A percentile compares a stretch with the other conserved stretches of the same genome.
phyloP scores from a whole-genome alignment of 2,888 invertebrate genomes.

The Penaeus monodon region DNA sequence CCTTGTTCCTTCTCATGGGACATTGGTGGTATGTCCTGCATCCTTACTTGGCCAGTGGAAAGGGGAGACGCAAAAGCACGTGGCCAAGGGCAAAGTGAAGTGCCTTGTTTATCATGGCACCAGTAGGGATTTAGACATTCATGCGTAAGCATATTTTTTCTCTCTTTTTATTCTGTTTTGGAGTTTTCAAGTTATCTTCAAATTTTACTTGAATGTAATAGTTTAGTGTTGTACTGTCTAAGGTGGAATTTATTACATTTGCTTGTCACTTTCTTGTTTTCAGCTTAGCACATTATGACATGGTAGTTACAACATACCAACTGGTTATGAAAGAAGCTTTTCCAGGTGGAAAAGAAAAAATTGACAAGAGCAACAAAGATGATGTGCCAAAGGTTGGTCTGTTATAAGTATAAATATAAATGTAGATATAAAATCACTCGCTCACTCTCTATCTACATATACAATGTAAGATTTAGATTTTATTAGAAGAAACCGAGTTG shows the following conservation, averaged over 20 bases:
- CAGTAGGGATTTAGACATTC: constrained; percentile 72
- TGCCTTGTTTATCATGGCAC: constrained; percentile 86
- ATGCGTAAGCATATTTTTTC: constrained; percentile 9
- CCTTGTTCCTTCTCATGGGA: constrained; percentile 73
- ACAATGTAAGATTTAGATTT: no score
- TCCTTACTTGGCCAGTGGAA: constrained; percentile 93
- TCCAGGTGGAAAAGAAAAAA: constrained; percentile 30
- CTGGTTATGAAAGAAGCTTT: constrained; percentile 73
- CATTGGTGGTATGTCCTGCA: constrained; percentile 92
- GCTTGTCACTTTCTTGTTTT: constrained; percentile 51
- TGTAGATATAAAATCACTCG: no score
- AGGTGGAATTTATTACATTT: background rate
- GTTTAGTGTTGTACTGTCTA: background rate
- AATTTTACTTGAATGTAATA: background rate
- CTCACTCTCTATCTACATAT: no score
- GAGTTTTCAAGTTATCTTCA: background rate
- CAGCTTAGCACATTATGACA: constrained; percentile 79
- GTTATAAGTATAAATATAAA: background rate
- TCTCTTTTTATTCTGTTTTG: background rate
- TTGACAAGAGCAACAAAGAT: constrained; percentile 44
- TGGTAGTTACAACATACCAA: constrained; percentile 92
- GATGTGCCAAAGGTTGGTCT: constrained; percentile 47
- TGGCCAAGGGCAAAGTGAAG: constrained; percentile 75
- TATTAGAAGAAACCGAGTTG: no score
- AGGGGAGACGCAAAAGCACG: constrained; percentile 79